Conservation (phyloP, 2,797 vertebrate genomes). For the Odontamblyopus rebecca region DNA sequence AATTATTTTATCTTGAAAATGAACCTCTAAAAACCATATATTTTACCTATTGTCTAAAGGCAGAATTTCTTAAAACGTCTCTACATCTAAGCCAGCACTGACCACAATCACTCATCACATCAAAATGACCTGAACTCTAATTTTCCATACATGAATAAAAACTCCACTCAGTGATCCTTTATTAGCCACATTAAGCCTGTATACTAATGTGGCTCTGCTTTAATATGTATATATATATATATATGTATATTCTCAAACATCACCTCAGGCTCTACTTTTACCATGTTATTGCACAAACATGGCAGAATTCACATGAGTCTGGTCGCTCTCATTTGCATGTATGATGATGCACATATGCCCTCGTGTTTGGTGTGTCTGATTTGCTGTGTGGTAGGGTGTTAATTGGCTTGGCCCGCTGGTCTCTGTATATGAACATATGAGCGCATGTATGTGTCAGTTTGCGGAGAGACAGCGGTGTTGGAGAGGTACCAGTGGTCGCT, state of each 20-base stretch:
- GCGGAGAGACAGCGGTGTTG: conserved; percentile 64
- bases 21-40: no score
- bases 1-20: no score
- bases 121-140: not conserved
- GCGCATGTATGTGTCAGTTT: conserved; percentile 67
- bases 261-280: conserved; percentile 22
- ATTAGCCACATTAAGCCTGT: not conserved
- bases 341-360: conserved; percentile 71
- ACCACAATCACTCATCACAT: no score
- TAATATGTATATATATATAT: not conserved
- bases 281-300: conserved; percentile 23
- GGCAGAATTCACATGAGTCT: conserved; percentile 51
- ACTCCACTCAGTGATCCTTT: not conserved
- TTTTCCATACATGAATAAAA: not conserved
- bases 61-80: no score
- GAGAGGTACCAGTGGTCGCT: conserved; percentile 51
- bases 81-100: no score
- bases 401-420: conserved; percentile 72
- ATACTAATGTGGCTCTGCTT: conserved; percentile 1
- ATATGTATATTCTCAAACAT: not conserved
- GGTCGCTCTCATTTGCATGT: conserved; percentile 69
- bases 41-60: no score
- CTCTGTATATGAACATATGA: conserved; percentile 54
- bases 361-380: conserved; percentile 64
- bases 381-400: conserved; percentile 75